phyloP scores from a whole-genome alignment of 2,888 invertebrate species.

The Litoditis marina region DNA sequence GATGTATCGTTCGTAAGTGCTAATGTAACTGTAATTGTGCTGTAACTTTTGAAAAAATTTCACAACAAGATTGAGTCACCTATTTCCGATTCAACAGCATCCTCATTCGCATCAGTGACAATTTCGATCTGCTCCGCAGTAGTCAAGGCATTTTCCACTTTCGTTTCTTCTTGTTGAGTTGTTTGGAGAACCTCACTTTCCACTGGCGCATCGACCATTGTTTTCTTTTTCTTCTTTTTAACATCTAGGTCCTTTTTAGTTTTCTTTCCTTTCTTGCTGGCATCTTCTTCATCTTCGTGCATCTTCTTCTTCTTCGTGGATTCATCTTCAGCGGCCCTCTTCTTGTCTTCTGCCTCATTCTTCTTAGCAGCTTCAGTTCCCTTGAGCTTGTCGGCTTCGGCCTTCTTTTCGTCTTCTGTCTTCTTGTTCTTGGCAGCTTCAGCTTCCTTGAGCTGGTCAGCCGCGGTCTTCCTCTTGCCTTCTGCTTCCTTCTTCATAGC shows the following conservation, averaged over 20 bases:
- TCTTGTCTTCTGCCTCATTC: constrained; percentile 8
- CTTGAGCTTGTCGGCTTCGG: neutral
- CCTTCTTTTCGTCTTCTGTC: constrained; percentile 1
- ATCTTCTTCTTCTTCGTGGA: neutral
- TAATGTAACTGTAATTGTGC: too few relatives aligned
- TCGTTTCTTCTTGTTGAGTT: too few relatives aligned
- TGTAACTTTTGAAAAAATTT: too few relatives aligned
- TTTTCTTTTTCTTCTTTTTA: constrained; percentile 10
- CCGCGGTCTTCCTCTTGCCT: neutral
- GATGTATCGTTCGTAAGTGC: too few relatives aligned
- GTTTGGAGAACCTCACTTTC: too few relatives aligned
- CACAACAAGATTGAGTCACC: too few relatives aligned
- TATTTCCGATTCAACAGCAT: too few relatives aligned
- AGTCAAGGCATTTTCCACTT: too few relatives aligned
- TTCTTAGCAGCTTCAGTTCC: constrained; percentile 11
- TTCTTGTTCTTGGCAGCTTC: constrained; percentile 8
- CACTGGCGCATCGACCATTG: too few relatives aligned
- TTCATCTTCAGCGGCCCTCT: constrained; percentile 20
- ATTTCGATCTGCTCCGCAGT: too few relatives aligned
- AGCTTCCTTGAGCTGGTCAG: neutral
- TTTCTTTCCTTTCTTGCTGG: constrained; percentile 2
- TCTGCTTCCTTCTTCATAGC: constrained; percentile 2
- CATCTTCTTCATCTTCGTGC: neutral
- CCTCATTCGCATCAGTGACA: too few relatives aligned
- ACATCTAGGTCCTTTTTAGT: neutral